These are phyloP conservation scores for Drosophila saltans DNA, from an alignment of 1,140 invertebrate species.

Conservation along the genomic window DNA sequence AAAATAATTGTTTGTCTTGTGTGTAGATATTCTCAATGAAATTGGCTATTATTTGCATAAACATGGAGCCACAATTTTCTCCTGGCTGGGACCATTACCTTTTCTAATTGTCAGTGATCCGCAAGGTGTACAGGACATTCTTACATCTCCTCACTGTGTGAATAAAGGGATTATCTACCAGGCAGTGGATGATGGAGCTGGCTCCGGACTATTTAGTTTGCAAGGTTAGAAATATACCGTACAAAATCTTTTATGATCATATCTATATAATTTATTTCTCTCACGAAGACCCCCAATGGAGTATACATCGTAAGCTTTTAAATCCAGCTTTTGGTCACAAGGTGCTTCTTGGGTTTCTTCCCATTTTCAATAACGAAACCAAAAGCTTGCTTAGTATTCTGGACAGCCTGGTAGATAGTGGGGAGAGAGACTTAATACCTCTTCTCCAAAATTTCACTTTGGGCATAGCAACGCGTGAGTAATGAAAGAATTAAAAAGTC, in stretches of 20 bases:
- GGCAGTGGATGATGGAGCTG: conserved; percentile 67
- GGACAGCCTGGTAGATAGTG: conserved; percentile 29
- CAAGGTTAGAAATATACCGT: too few species aligned
- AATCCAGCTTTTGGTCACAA: conserved; percentile 78
- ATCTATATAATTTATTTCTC: too few species aligned
- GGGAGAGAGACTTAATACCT: conserved; percentile 55
- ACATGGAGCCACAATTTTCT: conserved; percentile 58
- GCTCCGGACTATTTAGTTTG: conserved; percentile 67
- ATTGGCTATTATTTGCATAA: conserved; percentile 54
- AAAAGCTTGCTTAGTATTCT: conserved; percentile 43
- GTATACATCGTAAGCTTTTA: conserved; percentile 61
- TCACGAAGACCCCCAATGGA: conserved; percentile 69
- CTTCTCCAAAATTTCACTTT: conserved; percentile 64
- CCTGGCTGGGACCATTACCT: conserved; percentile 74
- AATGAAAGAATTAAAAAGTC: not conserved
- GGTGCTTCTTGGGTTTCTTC: conserved; percentile 66
- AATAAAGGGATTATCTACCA: conserved; percentile 76
- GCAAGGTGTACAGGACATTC: conserved; percentile 67
- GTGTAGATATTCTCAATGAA: conserved; percentile 58
- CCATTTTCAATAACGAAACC: conserved; percentile 68
- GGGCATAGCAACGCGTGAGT: conserved; percentile 71
- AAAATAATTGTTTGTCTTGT: conserved; percentile 6
- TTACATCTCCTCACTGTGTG: conserved; percentile 72
- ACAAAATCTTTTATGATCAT: too few species aligned
- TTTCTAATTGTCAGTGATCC: conserved; percentile 71